Base-by-base conservation (phyloP, 2,888 invertebrate species). In the Brachycybe producta region DNA sequence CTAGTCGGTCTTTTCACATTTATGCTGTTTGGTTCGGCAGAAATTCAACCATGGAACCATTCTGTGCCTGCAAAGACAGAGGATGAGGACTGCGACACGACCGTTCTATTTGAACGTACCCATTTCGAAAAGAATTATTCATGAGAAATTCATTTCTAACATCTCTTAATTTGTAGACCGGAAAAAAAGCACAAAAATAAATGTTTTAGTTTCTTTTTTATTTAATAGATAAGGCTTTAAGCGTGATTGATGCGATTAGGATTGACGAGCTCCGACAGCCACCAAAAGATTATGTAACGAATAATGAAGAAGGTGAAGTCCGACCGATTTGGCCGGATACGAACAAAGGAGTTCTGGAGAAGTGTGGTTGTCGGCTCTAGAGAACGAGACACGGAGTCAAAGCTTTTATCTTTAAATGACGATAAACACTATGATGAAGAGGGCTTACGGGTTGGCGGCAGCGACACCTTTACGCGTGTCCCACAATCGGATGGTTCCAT, bases 401-500 rank as follows among this genome's bases (percentile, higher is more conserved):
- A 15, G 4, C 17, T 15, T 21, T 23, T 30, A 8, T 34, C 30
- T 13, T 4, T 27, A 27, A 41, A 43, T 43, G 5, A 15, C 4
- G 27, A 15, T 3, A n/a, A 39, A 49, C 11, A 41, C 19, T 26
- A 11, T 28, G 23, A 26, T 13, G 8, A 26, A 34, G 19, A n/a
- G 7, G 13, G 40, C 19, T 53, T 53, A 53, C 53, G 39, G 23
- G 26, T 38, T 38, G 30, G 24, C 17, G 32, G 35, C 38, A 15
- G 40, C 26, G 8, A 51, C 36, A 15, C 49, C 50, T 34, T 46
- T 52, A 21, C 53, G 40, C 24, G 68, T 61, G 58, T 82, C 78
- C 77, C 80, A 83, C 40, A 80, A 64, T 61, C 76, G 74, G 3
- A 84, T 70, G 47, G 72, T 71, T 21, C 78, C 79, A 62, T 80